These are phyloP conservation scores for Tragopan temminckii DNA, from an alignment of 2,797 vertebrate species.

Conservation along the genomic window DNA sequence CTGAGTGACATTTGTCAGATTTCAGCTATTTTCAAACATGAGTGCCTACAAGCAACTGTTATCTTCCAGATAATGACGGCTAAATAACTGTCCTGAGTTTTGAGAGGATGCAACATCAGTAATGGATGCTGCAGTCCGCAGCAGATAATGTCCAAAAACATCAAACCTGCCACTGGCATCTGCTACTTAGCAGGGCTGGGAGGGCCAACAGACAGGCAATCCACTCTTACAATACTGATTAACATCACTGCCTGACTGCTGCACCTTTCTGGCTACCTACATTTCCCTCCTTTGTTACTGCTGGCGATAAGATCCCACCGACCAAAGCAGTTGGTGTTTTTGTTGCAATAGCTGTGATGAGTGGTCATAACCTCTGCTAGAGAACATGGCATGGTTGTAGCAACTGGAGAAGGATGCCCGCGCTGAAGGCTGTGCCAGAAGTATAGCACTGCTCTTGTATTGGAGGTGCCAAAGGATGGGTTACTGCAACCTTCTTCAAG, in stretches of 20 bases:
- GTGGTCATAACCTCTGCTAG: neutral
- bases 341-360: neutral
- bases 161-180: neutral
- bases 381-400: neutral
- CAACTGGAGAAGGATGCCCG: accelerated
- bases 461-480: neutral
- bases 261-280: neutral
- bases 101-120: neutral
- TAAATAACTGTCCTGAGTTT: neutral
- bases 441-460: accelerated
- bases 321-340: neutral
- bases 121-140: accelerated
- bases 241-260: neutral
- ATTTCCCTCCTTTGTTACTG: neutral
- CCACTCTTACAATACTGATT: neutral
- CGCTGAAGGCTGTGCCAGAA: neutral
- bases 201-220: neutral
- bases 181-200: neutral
- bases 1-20: neutral
- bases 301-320: neutral
- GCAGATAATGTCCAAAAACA: accelerated
- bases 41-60: neutral
- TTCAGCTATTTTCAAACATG: neutral
- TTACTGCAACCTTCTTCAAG: neutral
- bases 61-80: slow-evolving; percentile 21